phyloP scores from a whole-genome alignment of 2,113 vertebrate species.

The Cottus gobio region DNA sequence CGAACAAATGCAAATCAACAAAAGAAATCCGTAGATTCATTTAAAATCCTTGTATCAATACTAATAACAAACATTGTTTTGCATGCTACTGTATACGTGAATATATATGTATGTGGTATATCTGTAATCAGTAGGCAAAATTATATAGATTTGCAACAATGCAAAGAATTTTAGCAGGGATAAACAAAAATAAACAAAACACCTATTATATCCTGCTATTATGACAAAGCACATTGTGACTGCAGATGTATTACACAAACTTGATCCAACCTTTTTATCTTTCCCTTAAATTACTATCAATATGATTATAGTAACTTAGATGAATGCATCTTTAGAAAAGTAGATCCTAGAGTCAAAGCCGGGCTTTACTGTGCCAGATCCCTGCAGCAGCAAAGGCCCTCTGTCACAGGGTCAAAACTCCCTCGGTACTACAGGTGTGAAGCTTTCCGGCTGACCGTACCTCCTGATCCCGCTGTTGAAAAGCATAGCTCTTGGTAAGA shows the following conservation, averaged over 20 bases:
- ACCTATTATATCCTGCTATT: background rate
- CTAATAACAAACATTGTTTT: background rate
- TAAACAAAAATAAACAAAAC: background rate
- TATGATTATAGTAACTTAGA: too few relatives aligned
- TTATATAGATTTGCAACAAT: background rate
- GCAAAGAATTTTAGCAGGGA: background rate
- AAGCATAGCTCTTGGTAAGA: conserved; percentile 1
- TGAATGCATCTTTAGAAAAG: background rate
- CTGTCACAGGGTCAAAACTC: background rate
- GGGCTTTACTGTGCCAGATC: background rate
- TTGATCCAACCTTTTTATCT: background rate
- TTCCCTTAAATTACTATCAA: background rate
- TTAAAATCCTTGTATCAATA: background rate
- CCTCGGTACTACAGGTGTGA: conserved; percentile 24
- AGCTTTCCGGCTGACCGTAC: conserved; percentile 18
- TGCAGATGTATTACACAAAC: background rate
- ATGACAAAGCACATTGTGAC: background rate
- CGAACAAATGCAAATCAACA: background rate
- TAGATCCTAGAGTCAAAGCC: background rate
- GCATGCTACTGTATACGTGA: background rate
- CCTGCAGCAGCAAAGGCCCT: background rate
- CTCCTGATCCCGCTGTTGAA: conserved; percentile 20
- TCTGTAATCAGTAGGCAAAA: background rate
- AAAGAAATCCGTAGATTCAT: background rate
- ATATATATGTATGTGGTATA: background rate